Evolutionary conservation across 1,140 invertebrate genomes (phyloP), one percentile per base, ranked within the genome.

Genomic region (Cotesia glomerata): DNA sequence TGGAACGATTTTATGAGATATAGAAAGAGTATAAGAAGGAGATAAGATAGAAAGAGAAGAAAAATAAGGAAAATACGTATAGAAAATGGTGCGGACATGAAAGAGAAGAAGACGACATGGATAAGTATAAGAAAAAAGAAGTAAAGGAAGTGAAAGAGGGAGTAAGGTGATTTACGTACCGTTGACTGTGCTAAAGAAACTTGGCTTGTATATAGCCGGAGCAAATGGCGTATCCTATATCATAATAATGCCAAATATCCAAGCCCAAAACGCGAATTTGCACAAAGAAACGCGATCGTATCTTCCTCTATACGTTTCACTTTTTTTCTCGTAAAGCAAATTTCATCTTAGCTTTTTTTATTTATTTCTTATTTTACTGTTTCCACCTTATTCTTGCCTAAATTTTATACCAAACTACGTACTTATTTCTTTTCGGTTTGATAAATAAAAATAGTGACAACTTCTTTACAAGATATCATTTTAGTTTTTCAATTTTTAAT

Each of bases 161-260:
- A 36, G 39, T 73, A 59, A 58, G 51, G 56, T 72, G 74, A 75
- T 75, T 76, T 76, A 74, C 73, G 73, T 74, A 72, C 58, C 68
- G 74, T 76, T 72, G 66, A 73, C 72, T 75, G 64, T 72, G 67
- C 67, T 73, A 67, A 74, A 75, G 74, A 77, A 74, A 78, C 75
- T 78, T 78, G 77, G 77, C 77, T 73, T 74, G 75, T 76, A 70
- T 71, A 67, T 70, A 72, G 72, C 71, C 52, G 63, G 52, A 67
- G 54, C 45, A 69, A 76, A 77, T 73, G 71, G 72, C 74, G 61
- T 74, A 75, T 73, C 73, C 73, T 77, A 77, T 69, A 76, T 77
- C 74, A 75, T 77, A 77, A 75, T 76, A 74, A 74, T 75, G 72
- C 73, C 70, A 75, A 75, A 77, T 73, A 71, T 73, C 70, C 65